Evolutionary conservation across 1,140 invertebrate genomes (phyloP).

Genomic region (Drosophila saltans): DNA sequence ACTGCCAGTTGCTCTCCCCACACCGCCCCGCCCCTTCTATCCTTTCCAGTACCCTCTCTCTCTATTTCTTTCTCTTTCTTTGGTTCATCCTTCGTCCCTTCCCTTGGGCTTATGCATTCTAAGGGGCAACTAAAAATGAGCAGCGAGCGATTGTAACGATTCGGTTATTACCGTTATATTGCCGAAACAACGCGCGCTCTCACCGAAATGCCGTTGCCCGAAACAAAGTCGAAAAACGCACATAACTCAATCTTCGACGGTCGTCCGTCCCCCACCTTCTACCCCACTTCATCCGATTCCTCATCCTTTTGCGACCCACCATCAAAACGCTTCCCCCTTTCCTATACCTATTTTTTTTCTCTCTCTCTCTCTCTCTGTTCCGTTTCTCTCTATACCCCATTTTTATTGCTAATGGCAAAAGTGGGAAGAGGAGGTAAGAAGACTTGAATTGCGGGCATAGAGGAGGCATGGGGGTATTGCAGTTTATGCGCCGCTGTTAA

Average conservation of each 20-base stretch:
- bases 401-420: conserved; percentile 77
- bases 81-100: neutral
- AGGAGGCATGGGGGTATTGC: conserved; percentile 47
- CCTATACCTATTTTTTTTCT: neutral
- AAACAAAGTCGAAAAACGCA: conserved; percentile 80
- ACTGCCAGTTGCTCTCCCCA: conserved; percentile 47
- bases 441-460: conserved; percentile 10
- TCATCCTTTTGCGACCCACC: too few species aligned
- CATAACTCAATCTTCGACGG: conserved; percentile 83
- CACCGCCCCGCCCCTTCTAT: neutral
- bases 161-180: conserved; percentile 83
- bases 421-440: neutral
- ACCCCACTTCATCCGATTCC: too few species aligned
- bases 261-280: neutral
- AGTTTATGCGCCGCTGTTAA: conserved; percentile 77
- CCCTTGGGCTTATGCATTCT: conserved; percentile 61
- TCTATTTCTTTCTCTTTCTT: too few species aligned
- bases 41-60: too few species aligned
- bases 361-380: neutral
- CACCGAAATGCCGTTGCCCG: conserved; percentile 23
- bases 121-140: conserved; percentile 76
- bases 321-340: neutral
- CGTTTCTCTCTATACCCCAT: conserved; percentile 32
- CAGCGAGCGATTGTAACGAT: conserved; percentile 78
- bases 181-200: conserved; percentile 71